A percentile compares a stretch with the other conserved stretches of the same genome.
These are phyloP conservation scores for Salvelinus sp. DNA, from an alignment of 2,113 vertebrate genomes.

Conservation along the genomic window DNA sequence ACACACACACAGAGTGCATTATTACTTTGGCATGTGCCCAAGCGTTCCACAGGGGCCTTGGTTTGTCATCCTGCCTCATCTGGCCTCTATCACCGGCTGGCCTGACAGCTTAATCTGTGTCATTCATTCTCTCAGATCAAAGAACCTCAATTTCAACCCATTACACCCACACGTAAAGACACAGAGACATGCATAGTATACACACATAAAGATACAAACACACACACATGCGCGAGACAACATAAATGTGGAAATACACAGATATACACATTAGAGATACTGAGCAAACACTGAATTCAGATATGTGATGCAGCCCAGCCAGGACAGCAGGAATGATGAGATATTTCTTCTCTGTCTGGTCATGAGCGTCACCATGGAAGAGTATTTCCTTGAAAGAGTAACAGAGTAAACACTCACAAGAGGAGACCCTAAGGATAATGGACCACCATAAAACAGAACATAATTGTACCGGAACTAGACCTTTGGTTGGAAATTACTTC, in stretches of 20 bases:
- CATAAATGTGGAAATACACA: constrained; percentile 8
- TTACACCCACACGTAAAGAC: constrained; percentile 20
- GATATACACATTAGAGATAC: constrained; percentile 3
- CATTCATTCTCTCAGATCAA: constrained; percentile 68
- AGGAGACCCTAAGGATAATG: not conserved
- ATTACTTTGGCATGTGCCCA: constrained; percentile 42
- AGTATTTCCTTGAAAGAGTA: not conserved
- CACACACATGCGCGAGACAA: constrained; percentile 14
- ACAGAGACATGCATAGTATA: constrained; percentile 8
- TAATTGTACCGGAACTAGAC: constrained; percentile 35
- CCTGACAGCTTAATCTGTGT: constrained; percentile 68
- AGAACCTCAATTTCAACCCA: constrained; percentile 44
- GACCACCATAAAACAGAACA: constrained; percentile 9
- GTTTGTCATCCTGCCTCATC: constrained; percentile 55
- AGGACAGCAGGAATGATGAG: too few relatives aligned
- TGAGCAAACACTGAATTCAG: too few relatives aligned
- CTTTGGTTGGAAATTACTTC: constrained; percentile 21
- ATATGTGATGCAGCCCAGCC: too few relatives aligned
- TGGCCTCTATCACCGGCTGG: constrained; percentile 63
- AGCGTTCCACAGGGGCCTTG: constrained; percentile 27
- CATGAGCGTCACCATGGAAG: constrained; percentile 14
- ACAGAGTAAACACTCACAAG: not conserved
- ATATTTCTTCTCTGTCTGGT: not conserved
- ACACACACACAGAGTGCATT: constrained; percentile 27
- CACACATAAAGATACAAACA: not conserved